These are phyloP conservation scores for Nothocercus julius DNA, from an alignment of 2,113 vertebrate genomes.

Conservation along the genomic window DNA sequence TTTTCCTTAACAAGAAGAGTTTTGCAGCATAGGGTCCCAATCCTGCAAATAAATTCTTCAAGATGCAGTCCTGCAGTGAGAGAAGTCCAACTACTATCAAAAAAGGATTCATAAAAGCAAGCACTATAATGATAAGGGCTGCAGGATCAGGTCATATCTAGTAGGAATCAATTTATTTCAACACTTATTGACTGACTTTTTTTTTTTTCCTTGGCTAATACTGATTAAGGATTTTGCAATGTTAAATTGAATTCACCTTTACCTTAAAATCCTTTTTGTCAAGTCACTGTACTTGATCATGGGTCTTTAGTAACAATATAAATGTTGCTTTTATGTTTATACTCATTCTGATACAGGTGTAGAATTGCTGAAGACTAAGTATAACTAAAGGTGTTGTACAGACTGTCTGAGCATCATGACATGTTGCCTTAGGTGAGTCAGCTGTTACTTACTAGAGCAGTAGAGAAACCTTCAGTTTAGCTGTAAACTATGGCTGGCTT, in stretches of 20 bases:
- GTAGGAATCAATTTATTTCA: neutral
- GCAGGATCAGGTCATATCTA: neutral
- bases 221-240: neutral
- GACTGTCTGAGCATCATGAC: neutral
- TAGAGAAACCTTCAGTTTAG: neutral
- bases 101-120: neutral
- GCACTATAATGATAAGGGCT: neutral
- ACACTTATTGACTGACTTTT: neutral
- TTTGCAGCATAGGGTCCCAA: neutral
- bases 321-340: neutral
- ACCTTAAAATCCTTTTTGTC: neutral
- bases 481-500: neutral
- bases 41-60: neutral
- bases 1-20: neutral
- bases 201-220: neutral
- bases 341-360: neutral
- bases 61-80: neutral
- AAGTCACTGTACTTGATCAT: neutral
- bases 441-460: neutral
- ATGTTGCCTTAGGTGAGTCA: neutral
- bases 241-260: neutral
- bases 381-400: neutral
- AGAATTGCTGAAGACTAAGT: neutral
- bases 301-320: neutral
- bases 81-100: neutral